Evolutionary conservation across 30 jellyfish, hydroid and myxozoan species (phyloP).

Genomic region (Pelagia noctiluca): DNA sequence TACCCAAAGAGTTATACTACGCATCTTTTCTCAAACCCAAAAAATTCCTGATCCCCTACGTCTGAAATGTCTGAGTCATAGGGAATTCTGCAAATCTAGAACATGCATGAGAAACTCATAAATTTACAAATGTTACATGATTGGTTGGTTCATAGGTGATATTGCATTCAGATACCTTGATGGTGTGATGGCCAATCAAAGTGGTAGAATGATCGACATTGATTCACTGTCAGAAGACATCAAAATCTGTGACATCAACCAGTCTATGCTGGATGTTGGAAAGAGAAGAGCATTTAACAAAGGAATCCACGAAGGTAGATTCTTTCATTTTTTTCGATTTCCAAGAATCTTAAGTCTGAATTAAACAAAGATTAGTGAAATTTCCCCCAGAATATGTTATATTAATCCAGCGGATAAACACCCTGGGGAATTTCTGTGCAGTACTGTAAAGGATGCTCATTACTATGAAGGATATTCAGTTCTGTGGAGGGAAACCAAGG

Average conservation of each 20-base stretch:
- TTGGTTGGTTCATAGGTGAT: slow-evolving; percentile 75
- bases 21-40: too few species aligned
- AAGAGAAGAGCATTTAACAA: slow-evolving; percentile 73
- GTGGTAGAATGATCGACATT: slow-evolving; percentile 17
- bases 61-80: too few species aligned
- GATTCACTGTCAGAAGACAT: slow-evolving; percentile 33
- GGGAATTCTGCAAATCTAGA: too few species aligned
- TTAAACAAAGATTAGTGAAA: background rate
- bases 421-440: too few species aligned
- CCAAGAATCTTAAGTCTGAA: too few species aligned
- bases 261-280: slow-evolving; percentile 98
- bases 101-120: too few species aligned
- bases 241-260: slow-evolving; percentile 90
- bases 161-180: slow-evolving; percentile 97
- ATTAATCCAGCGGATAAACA: too few species aligned
- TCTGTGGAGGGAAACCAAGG: too few species aligned
- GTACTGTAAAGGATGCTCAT: too few species aligned
- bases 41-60: too few species aligned
- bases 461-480: too few species aligned
- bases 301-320: slow-evolving; percentile 81
- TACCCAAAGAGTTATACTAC: too few species aligned
- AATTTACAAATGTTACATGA: background rate
- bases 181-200: slow-evolving; percentile 37
- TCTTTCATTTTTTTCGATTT: background rate
- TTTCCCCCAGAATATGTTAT: background rate